A percentile compares a stretch with the other conserved stretches of the same genome.
phyloP scores from a whole-genome alignment of 2,888 invertebrate genomes.

The Adineta ricciae region DNA sequence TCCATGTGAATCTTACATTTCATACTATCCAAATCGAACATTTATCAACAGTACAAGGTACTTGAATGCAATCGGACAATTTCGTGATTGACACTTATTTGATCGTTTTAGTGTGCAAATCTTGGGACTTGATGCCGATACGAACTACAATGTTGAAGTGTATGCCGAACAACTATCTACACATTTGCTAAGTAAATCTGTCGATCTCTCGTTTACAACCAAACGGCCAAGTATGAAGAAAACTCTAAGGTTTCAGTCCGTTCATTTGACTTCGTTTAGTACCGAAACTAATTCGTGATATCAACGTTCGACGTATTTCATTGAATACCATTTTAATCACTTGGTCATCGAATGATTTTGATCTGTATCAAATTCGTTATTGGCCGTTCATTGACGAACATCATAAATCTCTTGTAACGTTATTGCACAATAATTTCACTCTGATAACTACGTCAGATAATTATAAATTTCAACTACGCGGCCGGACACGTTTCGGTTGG shows the following conservation, averaged over 20 bases:
- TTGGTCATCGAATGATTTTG: conserved; percentile 22
- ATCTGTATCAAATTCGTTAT: conserved; percentile 27
- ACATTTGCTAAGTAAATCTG: conserved; percentile 26
- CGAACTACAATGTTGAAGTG: conserved; percentile 26
- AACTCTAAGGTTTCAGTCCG: background rate
- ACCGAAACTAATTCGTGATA: conserved; percentile 19
- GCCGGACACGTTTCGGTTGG: conserved; percentile 20
- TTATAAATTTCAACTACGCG: conserved; percentile 30
- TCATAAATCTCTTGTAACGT: background rate
- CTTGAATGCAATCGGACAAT: background rate
- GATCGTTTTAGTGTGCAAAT: background rate
- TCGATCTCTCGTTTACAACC: conserved; percentile 26
- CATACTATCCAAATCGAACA: conserved; percentile 5
- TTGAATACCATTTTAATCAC: conserved; percentile 29
- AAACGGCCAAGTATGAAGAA: conserved; percentile 3
- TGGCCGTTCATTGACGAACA: conserved; percentile 11
- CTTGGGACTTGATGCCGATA: conserved; percentile 19
- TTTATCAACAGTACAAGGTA: background rate
- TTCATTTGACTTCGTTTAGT: background rate
- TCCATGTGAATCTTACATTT: conserved; percentile 1
- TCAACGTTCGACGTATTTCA: background rate
- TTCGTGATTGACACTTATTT: no score
- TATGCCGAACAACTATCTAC: conserved; percentile 26
- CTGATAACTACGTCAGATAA: conserved; percentile 25
- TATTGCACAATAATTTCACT: conserved; percentile 27